phyloP scores from a whole-genome alignment of 2,888 invertebrate genomes.

The Meloe dianella region DNA sequence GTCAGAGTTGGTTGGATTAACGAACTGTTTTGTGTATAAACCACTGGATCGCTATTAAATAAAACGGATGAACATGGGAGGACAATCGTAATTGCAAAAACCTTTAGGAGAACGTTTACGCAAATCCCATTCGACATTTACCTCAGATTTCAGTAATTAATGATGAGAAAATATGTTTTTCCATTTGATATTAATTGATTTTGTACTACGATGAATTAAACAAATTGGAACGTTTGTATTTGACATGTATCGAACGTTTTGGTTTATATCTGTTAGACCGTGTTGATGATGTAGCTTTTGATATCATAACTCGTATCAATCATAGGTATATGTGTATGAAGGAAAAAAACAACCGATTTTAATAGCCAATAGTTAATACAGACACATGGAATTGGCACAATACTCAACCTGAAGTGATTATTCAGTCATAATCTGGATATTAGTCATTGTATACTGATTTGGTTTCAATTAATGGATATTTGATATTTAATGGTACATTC shows the following conservation, averaged over 20 bases:
- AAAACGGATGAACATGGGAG: background rate
- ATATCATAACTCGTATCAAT: conserved; percentile 17
- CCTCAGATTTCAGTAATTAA: background rate
- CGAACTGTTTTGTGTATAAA: background rate
- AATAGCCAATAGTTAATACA: conserved; percentile 5
- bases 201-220: background rate
- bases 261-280: conserved; percentile 20
- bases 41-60: conserved; percentile 1
- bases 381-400: conserved; percentile 9
- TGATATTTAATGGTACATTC: conserved; percentile 7
- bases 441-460: conserved; percentile 28
- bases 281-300: conserved; percentile 23
- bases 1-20: background rate
- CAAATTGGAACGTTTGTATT: conserved; percentile 23
- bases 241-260: conserved; percentile 28
- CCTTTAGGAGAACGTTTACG: background rate
- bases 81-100: conserved; percentile 1
- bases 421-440: conserved; percentile 22
- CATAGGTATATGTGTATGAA: conserved; percentile 22
- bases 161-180: background rate
- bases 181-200: background rate
- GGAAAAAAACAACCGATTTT: background rate
- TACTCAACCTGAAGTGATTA: conserved; percentile 23
- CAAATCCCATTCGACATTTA: background rate
- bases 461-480: conserved; percentile 28